A percentile compares a stretch with the other conserved stretches of the same genome.
Conservation (phyloP, 2,113 vertebrate genomes). For the Naja naja region DNA sequence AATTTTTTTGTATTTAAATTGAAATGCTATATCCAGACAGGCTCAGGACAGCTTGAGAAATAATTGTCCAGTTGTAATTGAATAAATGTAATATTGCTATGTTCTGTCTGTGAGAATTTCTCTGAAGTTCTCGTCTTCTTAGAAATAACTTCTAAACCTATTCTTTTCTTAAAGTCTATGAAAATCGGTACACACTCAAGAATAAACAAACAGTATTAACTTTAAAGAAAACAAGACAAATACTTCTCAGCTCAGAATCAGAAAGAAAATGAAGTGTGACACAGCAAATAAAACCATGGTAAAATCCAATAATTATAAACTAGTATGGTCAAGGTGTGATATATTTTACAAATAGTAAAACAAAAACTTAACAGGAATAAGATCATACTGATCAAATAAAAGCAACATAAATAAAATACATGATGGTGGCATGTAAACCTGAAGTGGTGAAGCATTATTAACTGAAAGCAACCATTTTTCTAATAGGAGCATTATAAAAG, state of each 20-base stretch:
- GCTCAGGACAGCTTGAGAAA: neutral
- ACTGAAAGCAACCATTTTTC: neutral
- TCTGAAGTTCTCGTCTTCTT: neutral
- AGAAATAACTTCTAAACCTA: neutral
- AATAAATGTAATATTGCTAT: neutral
- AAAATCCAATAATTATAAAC: neutral
- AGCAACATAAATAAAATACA: neutral
- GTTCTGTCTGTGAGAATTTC: neutral
- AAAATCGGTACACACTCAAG: neutral
- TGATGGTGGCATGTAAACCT: neutral
- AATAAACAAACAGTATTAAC: neutral
- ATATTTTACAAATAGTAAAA: neutral
- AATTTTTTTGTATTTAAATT: neutral
- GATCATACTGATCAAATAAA: neutral
- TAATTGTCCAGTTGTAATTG: neutral
- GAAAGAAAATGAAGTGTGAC: neutral
- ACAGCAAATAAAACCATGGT: neutral
- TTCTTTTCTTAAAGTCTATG: neutral
- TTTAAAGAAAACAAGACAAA: neutral
- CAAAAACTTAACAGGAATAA: neutral
- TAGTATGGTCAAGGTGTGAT: neutral
- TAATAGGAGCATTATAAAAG: neutral
- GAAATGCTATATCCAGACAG: neutral
- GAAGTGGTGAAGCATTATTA: neutral
- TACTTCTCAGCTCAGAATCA: neutral